A percentile compares a stretch with the other conserved stretches of the same genome.
These are phyloP conservation scores for Actinia equina DNA, from an alignment of 64 coral and sea anemone species.

Conservation along the genomic window DNA sequence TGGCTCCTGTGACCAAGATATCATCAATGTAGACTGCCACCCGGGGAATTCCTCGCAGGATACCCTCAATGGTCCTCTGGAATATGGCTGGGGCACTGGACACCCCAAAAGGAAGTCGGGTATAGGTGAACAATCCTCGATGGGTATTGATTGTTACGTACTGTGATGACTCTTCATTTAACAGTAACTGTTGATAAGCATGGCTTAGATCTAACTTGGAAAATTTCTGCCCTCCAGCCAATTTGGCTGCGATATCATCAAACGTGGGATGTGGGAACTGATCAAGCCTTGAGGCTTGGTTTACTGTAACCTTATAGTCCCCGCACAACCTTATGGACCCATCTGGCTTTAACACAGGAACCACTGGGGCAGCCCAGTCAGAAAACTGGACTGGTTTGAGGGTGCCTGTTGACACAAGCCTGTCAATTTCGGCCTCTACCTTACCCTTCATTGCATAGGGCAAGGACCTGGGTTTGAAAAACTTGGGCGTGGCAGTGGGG, in stretches of 20 bases:
- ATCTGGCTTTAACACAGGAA: slow-evolving; percentile 1
- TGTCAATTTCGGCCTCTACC: slow-evolving; percentile 6
- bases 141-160: slow-evolving; percentile 58
- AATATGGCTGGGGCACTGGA: slow-evolving; percentile 55
- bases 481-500: slow-evolving; percentile 21
- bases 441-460: slow-evolving; percentile 19
- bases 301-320: not conserved
- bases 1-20: slow-evolving; percentile 29
- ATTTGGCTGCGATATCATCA: slow-evolving; percentile 41
- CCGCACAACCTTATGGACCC: slow-evolving; percentile 8
- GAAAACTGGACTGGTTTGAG: not conserved
- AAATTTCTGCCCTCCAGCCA: slow-evolving; percentile 16
- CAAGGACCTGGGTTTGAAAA: slow-evolving; percentile 30
- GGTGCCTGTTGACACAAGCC: slow-evolving; percentile 3
- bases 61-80: not conserved
- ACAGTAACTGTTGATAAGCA: slow-evolving; percentile 18
- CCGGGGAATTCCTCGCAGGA: slow-evolving; percentile 40
- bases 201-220: slow-evolving; percentile 25
- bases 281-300: slow-evolving; percentile 16
- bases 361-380: slow-evolving; percentile 16
- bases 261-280: not conserved
- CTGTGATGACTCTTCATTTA: slow-evolving; percentile 18
- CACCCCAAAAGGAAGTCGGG: slow-evolving; percentile 45
- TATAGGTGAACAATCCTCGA: slow-evolving; percentile 53
- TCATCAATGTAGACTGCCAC: slow-evolving; percentile 48